A percentile compares a stretch with the other conserved stretches of the same genome.
These are phyloP conservation scores for Dolichotis patagonum DNA, from an alignment of 2,113 vertebrate genomes.

Conservation along the genomic window DNA sequence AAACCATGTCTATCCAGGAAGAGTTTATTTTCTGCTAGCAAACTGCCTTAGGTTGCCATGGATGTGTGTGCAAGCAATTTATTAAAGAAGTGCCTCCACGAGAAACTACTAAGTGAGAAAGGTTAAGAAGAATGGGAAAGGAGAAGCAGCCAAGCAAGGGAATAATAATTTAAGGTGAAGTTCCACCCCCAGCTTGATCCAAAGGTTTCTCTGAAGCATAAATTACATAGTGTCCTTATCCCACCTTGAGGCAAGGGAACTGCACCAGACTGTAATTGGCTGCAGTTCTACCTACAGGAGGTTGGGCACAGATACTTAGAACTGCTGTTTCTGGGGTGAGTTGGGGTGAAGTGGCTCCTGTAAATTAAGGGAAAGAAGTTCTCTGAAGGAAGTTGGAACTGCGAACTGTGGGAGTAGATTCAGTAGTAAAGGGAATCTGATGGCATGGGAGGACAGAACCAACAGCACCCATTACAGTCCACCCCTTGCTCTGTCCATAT, in stretches of 20 bases:
- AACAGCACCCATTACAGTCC: too few species aligned
- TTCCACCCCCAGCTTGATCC: neutral
- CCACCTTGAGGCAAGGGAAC: neutral
- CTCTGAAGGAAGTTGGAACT: neutral
- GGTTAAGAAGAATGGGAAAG: neutral
- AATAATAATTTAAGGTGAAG: constrained; percentile 6
- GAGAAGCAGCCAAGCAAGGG: neutral
- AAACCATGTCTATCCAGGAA: neutral
- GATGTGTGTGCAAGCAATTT: constrained; percentile 34
- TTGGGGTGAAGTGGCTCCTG: neutral
- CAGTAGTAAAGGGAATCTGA: neutral
- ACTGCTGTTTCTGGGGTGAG: neutral
- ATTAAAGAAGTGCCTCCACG: constrained; percentile 57
- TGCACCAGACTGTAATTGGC: neutral
- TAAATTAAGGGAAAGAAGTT: neutral
- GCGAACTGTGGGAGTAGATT: neutral
- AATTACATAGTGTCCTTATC: neutral
- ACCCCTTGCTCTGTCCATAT: neutral
- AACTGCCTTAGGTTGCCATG: constrained; percentile 53
- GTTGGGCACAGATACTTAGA: neutral
- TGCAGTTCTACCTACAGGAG: neutral
- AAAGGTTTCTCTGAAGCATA: neutral
- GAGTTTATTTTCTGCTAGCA: constrained; percentile 51
- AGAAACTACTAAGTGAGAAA: constrained; percentile 40
- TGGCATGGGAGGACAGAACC: neutral